These are phyloP conservation scores for Anhinga rufa DNA, from an alignment of 2,113 vertebrate species.

Conservation along the genomic window DNA sequence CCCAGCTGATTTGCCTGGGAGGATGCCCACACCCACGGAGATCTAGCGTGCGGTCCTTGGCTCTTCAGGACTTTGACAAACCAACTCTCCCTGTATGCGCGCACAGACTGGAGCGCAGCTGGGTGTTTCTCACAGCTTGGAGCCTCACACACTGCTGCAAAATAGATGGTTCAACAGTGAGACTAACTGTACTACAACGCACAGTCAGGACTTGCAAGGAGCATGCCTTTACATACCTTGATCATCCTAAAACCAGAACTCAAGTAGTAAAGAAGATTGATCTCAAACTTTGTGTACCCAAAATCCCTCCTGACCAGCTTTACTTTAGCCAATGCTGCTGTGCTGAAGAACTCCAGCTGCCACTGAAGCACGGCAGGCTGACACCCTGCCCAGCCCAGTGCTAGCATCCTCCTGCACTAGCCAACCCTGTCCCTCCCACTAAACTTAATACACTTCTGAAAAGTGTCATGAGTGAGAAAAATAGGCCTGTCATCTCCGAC, in stretches of 20 bases:
- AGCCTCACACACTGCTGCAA: background rate
- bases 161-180: background rate
- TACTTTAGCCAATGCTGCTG: accelerated
- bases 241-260: background rate
- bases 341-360: background rate
- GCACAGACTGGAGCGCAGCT: too few relatives aligned
- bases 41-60: background rate
- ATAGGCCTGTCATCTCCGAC: background rate
- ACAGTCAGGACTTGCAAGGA: background rate
- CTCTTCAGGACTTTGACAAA: background rate
- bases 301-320: background rate
- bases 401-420: background rate
- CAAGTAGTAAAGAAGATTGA: background rate
- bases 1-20: background rate
- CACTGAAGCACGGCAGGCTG: background rate
- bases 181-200: accelerated
- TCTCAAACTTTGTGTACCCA: background rate
- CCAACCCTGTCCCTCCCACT: background rate
- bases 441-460: background rate
- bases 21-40: too few relatives aligned
- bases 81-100: accelerated
- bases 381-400: background rate
- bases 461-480: background rate
- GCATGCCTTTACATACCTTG: background rate
- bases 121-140: background rate